phyloP scores from a whole-genome alignment of 2,888 invertebrate species.

The Apamea crenata region DNA sequence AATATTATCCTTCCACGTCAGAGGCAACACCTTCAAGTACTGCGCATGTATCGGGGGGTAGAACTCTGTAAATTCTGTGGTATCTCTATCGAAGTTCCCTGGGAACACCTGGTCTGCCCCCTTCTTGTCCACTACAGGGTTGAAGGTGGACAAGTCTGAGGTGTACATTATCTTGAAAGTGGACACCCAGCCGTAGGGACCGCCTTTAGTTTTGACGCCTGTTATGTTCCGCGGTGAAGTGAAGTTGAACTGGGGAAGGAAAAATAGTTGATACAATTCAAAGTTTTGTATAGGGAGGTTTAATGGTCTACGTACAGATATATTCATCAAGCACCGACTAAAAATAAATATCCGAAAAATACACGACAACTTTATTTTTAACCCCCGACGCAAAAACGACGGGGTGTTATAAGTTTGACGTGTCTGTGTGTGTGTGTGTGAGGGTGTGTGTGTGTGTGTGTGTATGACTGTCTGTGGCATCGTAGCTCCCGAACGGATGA shows the following conservation, averaged over 20 bases:
- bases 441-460: too few species aligned
- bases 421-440: too few species aligned
- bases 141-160: constrained; percentile 93
- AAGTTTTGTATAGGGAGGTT: too few species aligned
- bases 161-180: constrained; percentile 94
- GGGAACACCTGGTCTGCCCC: constrained; percentile 91
- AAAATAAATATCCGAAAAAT: too few species aligned
- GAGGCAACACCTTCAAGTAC: constrained; percentile 93
- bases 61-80: constrained; percentile 92
- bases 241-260: constrained; percentile 92
- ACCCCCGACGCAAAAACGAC: too few species aligned
- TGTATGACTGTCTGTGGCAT: too few species aligned
- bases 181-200: constrained; percentile 93
- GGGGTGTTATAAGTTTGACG: too few species aligned
- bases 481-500: too few species aligned
- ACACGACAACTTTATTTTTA: too few species aligned
- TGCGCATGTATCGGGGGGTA: constrained; percentile 93
- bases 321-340: too few species aligned
- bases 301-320: too few species aligned
- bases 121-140: constrained; percentile 90
- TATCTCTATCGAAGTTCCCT: constrained; percentile 93
- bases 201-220: constrained; percentile 94
- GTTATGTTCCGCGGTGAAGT: constrained; percentile 94
- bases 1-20: constrained; percentile 93
- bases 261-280: background rate